These are phyloP conservation scores for Strigamia transsilvanica DNA, from an alignment of 2,888 invertebrate genomes.

Conservation along the genomic window DNA sequence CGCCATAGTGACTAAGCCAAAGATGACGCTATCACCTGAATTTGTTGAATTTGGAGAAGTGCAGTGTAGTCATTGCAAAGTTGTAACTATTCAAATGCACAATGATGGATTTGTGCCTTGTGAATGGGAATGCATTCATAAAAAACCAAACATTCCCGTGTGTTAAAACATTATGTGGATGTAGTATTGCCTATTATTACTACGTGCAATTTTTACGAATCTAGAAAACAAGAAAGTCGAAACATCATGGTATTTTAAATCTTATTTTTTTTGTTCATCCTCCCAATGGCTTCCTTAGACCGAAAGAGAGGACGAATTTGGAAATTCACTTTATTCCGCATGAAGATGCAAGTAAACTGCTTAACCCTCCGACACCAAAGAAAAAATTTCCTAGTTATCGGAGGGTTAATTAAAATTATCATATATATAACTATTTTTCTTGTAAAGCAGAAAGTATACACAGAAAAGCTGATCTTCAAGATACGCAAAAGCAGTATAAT, in stretches of 20 bases:
- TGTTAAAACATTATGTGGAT: neutral
- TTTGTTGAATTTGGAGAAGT: constrained; percentile 32
- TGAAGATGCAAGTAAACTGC: constrained; percentile 15
- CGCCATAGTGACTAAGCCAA: constrained; percentile 21
- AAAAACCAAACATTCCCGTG: neutral
- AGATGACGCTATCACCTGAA: neutral
- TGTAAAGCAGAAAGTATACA: constrained; percentile 14
- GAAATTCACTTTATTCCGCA: constrained; percentile 14
- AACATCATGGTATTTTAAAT: constrained; percentile 3
- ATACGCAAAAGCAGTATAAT: neutral
- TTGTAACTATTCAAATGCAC: neutral
- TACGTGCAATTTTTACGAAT: neutral
- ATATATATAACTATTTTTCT: neutral
- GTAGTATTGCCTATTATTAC: neutral
- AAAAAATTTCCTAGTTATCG: no score
- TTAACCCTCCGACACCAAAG: neutral
- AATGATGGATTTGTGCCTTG: constrained; percentile 49
- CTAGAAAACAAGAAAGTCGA: neutral
- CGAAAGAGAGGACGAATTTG: constrained; percentile 4
- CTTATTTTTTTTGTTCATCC: neutral
- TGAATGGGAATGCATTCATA: constrained; percentile 28
- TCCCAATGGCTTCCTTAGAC: neutral
- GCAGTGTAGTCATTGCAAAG: constrained; percentile 24
- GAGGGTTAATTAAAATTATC: no score
- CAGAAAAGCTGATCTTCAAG: neutral